Percentiles rank a stretch among this genome's conserved stretches.
phyloP scores from a whole-genome alignment of 2,113 vertebrate species.

The Callopanchax toddi region DNA sequence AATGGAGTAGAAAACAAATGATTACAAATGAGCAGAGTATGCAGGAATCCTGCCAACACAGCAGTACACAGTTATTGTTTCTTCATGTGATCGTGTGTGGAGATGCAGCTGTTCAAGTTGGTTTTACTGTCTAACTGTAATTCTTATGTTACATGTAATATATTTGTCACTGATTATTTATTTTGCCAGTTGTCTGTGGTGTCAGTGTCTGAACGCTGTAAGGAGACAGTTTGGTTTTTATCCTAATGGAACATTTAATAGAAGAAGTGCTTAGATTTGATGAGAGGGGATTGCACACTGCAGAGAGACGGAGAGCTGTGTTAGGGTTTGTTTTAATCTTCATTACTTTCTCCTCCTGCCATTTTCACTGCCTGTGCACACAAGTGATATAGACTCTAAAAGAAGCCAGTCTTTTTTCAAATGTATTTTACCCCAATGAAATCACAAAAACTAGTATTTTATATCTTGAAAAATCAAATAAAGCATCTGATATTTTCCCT shows the following conservation, averaged over 20 bases:
- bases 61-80: too few relatives aligned
- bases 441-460: not conserved
- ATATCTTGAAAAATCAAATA: not conserved
- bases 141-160: too few relatives aligned
- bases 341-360: constrained; percentile 7
- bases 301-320: constrained; percentile 14
- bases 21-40: too few relatives aligned
- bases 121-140: too few relatives aligned
- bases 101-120: too few relatives aligned
- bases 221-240: constrained; percentile 1
- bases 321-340: constrained; percentile 35
- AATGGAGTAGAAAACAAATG: too few relatives aligned
- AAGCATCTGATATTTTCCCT: constrained; percentile 3
- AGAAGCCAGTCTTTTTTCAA: not conserved
- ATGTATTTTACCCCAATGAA: not conserved
- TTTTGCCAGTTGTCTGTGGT: not conserved
- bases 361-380: not conserved
- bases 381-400: too few relatives aligned
- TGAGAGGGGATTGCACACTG: not conserved
- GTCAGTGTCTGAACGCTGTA: not conserved
- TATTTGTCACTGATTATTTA: not conserved
- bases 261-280: not conserved
- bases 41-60: too few relatives aligned
- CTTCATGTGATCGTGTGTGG: too few relatives aligned
- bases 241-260: not conserved